Evolutionary conservation across 2,888 invertebrate species (phyloP), one percentile per base, ranked within the genome.

Genomic region (Phymatocera aterrima): DNA sequence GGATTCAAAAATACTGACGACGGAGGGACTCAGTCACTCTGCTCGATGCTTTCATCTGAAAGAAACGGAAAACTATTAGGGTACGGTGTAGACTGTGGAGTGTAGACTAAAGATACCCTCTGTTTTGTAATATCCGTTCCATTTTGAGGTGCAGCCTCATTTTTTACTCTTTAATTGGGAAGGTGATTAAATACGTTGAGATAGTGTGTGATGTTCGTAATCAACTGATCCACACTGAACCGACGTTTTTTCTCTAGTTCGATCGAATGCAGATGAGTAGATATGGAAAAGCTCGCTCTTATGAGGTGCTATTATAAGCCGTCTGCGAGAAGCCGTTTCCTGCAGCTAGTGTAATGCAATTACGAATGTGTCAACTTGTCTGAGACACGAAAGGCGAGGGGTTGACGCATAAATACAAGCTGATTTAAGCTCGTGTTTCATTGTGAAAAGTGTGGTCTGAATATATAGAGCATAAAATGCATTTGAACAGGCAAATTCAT

Each of bases 261-360:
- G 28, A 28, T 57, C 57, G 57, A 57, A 57, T 24, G 15, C 15
- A 57, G 24, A 57, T 12, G 6, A 57, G 28, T 28, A 57, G 40
- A 28, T 28, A n/a, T n/a, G n/a, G n/a, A n/a, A n/a, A n/a, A 34
- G n/a, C 34, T 37, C 37, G 18, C 18, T 64, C 18, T 4, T 15
- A 15, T 34, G 61, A 64, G 61, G 34, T 37, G 61, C 34, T 64
- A 18, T 51, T 31, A 37, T 64, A 64, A 64, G 61, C 34, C 46
- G 68, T 68, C 15, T 4, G 43, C 46, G 68, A 68, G 68, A 68
- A 68, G 68, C 68, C 68, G 46, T 68, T 68, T 24, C n/a, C 46
- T 46, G 61, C 34, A 64, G 68, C 40, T 40, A n/a, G 5, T 57
- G 24, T 68, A 68, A 68, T 68, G 24, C 28, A 68, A 68, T 68